phyloP scores from a whole-genome alignment of 2,888 invertebrate species.

The Pachydiplax longipennis region DNA sequence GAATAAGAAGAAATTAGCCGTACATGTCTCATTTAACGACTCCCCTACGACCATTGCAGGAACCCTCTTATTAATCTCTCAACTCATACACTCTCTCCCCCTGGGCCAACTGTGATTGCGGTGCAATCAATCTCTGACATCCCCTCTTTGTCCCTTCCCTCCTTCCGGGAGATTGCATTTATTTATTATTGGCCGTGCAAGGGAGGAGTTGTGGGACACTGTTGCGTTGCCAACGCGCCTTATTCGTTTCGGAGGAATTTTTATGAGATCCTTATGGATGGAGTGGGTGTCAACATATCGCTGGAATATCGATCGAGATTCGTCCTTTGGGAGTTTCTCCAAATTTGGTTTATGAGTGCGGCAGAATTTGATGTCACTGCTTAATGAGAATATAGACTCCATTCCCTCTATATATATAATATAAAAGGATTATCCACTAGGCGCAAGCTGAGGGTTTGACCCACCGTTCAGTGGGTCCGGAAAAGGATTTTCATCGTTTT shows the following conservation, averaged over 20 bases:
- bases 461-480: too few species aligned
- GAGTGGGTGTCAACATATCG: too few species aligned
- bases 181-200: background rate
- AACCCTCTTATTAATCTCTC: background rate
- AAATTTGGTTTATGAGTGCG: too few species aligned
- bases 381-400: too few species aligned
- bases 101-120: constrained; percentile 13
- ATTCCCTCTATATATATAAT: too few species aligned
- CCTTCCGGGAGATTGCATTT: constrained; percentile 10
- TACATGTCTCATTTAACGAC: constrained; percentile 20
- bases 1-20: constrained; percentile 13
- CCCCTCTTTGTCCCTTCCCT: constrained; percentile 19
- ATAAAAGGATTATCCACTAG: too few species aligned
- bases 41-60: background rate
- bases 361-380: too few species aligned
- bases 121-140: constrained; percentile 39
- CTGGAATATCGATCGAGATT: too few species aligned
- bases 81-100: background rate
- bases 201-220: background rate
- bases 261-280: background rate
- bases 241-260: background rate
- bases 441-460: too few species aligned
- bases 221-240: constrained; percentile 1
- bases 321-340: too few species aligned
- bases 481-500: too few species aligned